Conservation (phyloP, 53 echinoderm and acorn worm species). For the Paelopatides confundens region DNA sequence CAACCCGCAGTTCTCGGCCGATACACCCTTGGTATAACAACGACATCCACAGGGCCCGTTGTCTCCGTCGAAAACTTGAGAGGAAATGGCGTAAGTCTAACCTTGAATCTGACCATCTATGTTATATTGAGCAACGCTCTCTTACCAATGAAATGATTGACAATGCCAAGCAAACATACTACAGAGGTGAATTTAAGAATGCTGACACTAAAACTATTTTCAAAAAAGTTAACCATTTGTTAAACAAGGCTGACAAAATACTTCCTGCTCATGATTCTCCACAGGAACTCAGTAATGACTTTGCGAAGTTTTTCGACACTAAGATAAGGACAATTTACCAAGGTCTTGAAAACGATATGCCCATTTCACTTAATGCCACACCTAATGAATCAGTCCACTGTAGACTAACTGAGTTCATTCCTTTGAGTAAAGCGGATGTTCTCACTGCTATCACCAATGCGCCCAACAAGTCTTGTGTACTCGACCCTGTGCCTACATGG, state of each 20-base stretch:
- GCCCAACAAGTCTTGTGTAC: slow-evolving; percentile 37
- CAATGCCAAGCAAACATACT: slow-evolving; percentile 49
- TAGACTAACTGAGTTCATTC: neutral
- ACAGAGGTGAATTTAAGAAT: slow-evolving; percentile 9
- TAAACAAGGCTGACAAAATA: slow-evolving; percentile 54
- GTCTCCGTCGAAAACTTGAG: too few relatives aligned
- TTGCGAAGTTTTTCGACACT: slow-evolving; percentile 44
- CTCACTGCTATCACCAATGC: slow-evolving; percentile 26
- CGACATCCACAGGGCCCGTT: too few relatives aligned
- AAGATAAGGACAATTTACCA: slow-evolving; percentile 27
- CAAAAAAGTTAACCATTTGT: slow-evolving; percentile 37
- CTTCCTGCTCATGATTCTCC: slow-evolving; percentile 54
- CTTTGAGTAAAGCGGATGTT: slow-evolving; percentile 2
- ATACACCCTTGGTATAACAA: too few relatives aligned
- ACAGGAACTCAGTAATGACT: slow-evolving; percentile 52
- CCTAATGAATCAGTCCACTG: neutral
- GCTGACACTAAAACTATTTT: slow-evolving; percentile 59
- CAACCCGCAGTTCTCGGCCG: too few relatives aligned
- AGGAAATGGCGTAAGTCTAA: too few relatives aligned
- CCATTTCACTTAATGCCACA: neutral
- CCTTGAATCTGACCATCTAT: too few relatives aligned
- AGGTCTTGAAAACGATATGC: neutral
- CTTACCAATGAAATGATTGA: too few relatives aligned
- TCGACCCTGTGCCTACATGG: slow-evolving; percentile 61
- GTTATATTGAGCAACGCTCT: too few relatives aligned